A percentile compares a stretch with the other conserved stretches of the same genome.
These are phyloP conservation scores for Phaetusa simplex DNA, from an alignment of 2,113 vertebrate genomes.

Conservation along the genomic window DNA sequence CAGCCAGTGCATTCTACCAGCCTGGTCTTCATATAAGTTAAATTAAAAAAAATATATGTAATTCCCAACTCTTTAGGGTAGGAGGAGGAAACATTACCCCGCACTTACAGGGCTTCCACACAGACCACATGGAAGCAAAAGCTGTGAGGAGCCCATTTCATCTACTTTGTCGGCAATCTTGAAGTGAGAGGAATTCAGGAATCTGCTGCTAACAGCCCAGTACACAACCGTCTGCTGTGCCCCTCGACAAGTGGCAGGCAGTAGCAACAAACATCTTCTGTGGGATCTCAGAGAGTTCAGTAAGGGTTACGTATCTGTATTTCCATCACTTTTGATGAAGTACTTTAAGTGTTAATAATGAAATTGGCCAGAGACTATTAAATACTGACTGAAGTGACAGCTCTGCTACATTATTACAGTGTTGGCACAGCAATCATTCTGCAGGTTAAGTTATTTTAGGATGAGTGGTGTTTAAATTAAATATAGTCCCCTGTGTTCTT, in stretches of 20 bases:
- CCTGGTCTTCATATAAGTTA: neutral
- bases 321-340: constrained; percentile 23
- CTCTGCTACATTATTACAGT: constrained; percentile 12
- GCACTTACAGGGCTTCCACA: neutral
- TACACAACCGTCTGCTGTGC: neutral
- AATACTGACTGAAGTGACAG: constrained; percentile 44
- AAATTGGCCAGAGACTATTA: constrained; percentile 47
- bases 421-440: constrained; percentile 53
- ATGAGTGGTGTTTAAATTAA: constrained; percentile 60
- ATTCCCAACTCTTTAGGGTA: neutral
- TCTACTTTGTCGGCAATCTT: neutral
- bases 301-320: neutral
- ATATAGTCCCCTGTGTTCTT: constrained; percentile 36
- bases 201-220: neutral
- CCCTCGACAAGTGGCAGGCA: neutral
- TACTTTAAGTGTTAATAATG: constrained; percentile 41
- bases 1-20: neutral
- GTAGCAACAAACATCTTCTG: neutral
- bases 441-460: constrained; percentile 55
- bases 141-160: neutral
- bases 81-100: neutral
- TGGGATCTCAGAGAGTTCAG: neutral
- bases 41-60: neutral
- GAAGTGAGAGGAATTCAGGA: neutral
- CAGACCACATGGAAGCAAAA: neutral